Percentiles rank a stretch among this genome's conserved stretches.
Evolutionary conservation across 2,888 invertebrate genomes (phyloP).

Genomic region (Pycnomerus fuliginosus): DNA sequence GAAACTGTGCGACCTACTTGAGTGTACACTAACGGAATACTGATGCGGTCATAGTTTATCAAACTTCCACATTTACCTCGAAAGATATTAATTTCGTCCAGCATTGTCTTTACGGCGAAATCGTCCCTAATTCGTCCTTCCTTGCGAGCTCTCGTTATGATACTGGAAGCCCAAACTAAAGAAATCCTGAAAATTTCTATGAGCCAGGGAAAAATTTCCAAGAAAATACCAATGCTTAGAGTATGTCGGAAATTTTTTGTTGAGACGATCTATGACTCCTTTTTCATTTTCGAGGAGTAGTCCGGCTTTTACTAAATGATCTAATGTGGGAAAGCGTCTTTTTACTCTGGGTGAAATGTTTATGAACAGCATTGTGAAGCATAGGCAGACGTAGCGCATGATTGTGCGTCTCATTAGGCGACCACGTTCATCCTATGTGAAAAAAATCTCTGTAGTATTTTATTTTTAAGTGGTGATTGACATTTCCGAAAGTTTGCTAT

Average conservation of each 20-base stretch:
- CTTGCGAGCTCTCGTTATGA: slow-evolving; percentile 84
- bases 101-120: slow-evolving; percentile 88
- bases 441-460: neutral
- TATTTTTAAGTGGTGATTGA: neutral
- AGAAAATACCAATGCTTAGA: slow-evolving; percentile 76
- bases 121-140: slow-evolving; percentile 90
- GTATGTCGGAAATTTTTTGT: slow-evolving; percentile 78
- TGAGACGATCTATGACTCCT: slow-evolving; percentile 73
- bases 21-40: slow-evolving; percentile 79
- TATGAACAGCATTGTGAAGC: slow-evolving; percentile 83
- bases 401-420: slow-evolving; percentile 80
- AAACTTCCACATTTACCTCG: slow-evolving; percentile 75
- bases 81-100: slow-evolving; percentile 84
- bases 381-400: slow-evolving; percentile 80
- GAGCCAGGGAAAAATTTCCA: too few species aligned
- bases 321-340: slow-evolving; percentile 83
- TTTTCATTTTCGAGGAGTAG: slow-evolving; percentile 80
- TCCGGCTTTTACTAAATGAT: slow-evolving; percentile 83
- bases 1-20: slow-evolving; percentile 56
- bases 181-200: slow-evolving; percentile 61
- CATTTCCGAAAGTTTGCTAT: too few species aligned
- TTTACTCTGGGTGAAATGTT: slow-evolving; percentile 87
- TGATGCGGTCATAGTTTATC: slow-evolving; percentile 76
- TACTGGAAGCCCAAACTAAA: slow-evolving; percentile 88
- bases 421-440: slow-evolving; percentile 66